Evolutionary conservation across 2,888 invertebrate species (phyloP).

Genomic region (Ceriagrion tenellum): DNA sequence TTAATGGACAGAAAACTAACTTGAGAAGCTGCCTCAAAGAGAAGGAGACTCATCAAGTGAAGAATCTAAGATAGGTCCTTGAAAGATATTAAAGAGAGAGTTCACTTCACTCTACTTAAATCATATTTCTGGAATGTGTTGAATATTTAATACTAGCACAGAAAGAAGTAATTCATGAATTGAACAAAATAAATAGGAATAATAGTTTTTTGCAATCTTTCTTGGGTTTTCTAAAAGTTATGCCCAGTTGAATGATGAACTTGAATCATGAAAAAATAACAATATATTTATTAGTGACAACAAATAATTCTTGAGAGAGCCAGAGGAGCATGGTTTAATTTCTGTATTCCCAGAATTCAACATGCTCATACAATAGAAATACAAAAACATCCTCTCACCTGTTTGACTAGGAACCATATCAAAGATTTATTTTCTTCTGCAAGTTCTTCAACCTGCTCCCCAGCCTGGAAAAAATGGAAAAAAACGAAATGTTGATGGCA

Average conservation of each 20-base stretch:
- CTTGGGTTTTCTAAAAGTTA: neutral
- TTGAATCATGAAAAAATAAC: neutral
- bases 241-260: neutral
- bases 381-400: constrained; percentile 78
- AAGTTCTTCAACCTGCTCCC: constrained; percentile 93
- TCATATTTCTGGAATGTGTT: too few species aligned
- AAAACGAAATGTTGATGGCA: constrained; percentile 63
- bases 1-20: too few species aligned
- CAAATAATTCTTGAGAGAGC: too few species aligned
- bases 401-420: constrained; percentile 96
- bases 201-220: neutral
- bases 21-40: too few species aligned
- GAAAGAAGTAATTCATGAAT: neutral
- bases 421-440: constrained; percentile 97
- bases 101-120: too few species aligned
- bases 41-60: too few species aligned
- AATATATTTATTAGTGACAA: too few species aligned
- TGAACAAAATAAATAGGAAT: neutral
- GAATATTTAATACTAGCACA: too few species aligned
- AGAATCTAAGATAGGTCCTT: too few species aligned
- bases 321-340: too few species aligned
- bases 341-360: too few species aligned
- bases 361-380: neutral
- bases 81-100: too few species aligned
- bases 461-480: constrained; percentile 80